Evolutionary conservation across 2,113 vertebrate species (phyloP).

Genomic region (Cololabis saira): DNA sequence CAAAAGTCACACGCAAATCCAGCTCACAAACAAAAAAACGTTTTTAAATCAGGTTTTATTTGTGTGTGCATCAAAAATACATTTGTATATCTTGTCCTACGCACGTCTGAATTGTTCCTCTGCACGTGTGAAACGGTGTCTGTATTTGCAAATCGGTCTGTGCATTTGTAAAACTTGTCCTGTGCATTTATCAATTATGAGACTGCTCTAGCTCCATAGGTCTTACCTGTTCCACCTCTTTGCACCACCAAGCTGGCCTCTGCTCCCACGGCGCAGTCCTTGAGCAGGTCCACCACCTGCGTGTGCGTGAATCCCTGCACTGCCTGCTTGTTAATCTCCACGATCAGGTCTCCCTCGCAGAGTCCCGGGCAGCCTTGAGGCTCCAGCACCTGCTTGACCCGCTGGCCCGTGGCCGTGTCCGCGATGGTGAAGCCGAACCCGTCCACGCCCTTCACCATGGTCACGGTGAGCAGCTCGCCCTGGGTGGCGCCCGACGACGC

Average conservation of each 20-base stretch:
- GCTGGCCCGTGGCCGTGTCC: constrained; percentile 93
- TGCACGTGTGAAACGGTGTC: too few species aligned
- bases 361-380: constrained; percentile 96
- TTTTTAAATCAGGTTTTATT: too few species aligned
- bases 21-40: too few species aligned
- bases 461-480: constrained; percentile 95
- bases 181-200: too few species aligned
- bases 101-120: too few species aligned
- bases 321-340: constrained; percentile 97
- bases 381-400: constrained; percentile 98
- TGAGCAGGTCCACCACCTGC: constrained; percentile 98
- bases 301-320: constrained; percentile 93
- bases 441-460: constrained; percentile 97
- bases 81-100: too few species aligned
- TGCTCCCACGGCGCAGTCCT: constrained; percentile 92
- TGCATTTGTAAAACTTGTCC: too few species aligned
- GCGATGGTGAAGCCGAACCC: constrained; percentile 99
- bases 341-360: constrained; percentile 95
- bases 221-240: constrained; percentile 87
- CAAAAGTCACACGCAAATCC: too few species aligned
- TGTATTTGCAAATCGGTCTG: too few species aligned
- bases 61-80: too few species aligned
- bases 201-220: too few species aligned
- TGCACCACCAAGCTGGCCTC: constrained; percentile 94
- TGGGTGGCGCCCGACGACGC: constrained; percentile 94